phyloP scores from a whole-genome alignment of 2,888 invertebrate species.

The Nomada ruficornis region DNA sequence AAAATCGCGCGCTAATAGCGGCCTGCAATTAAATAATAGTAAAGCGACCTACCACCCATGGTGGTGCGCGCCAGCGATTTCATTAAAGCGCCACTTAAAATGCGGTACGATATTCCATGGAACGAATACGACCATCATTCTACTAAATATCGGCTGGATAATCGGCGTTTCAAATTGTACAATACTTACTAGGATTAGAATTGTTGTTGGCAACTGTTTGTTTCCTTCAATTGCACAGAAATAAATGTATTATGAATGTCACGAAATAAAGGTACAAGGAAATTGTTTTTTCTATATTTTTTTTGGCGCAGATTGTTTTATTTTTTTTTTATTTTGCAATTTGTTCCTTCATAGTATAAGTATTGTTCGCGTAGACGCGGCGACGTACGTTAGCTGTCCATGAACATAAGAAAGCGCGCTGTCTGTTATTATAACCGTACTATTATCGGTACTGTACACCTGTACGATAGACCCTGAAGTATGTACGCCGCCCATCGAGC shows the following conservation, averaged over 20 bases:
- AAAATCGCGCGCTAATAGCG: conserved; percentile 51
- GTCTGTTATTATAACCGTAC: conserved; percentile 78
- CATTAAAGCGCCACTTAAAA: conserved; percentile 67
- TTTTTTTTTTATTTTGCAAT: conserved; percentile 4
- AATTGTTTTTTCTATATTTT: background rate
- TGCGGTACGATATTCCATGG: conserved; percentile 54
- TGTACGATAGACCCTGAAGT: conserved; percentile 54
- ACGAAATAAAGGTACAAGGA: background rate
- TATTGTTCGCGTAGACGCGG: conserved; percentile 15
- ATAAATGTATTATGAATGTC: background rate
- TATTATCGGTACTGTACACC: conserved; percentile 77
- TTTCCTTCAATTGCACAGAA: background rate
- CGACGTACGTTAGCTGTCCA: conserved; percentile 52
- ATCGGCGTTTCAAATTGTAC: background rate
- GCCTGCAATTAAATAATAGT: conserved; percentile 67
- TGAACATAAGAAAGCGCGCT: conserved; percentile 38
- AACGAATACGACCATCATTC: conserved; percentile 45
- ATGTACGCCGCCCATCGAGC: conserved; percentile 51
- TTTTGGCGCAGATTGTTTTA: background rate
- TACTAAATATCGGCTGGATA: background rate
- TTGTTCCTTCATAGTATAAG: background rate
- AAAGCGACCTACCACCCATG: conserved; percentile 48
- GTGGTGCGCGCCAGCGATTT: conserved; percentile 52
- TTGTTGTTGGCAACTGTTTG: background rate
- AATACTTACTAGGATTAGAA: conserved; percentile 17